These are phyloP conservation scores for Xiphophorus hellerii DNA, from an alignment of 2,113 vertebrate species.

Conservation along the genomic window DNA sequence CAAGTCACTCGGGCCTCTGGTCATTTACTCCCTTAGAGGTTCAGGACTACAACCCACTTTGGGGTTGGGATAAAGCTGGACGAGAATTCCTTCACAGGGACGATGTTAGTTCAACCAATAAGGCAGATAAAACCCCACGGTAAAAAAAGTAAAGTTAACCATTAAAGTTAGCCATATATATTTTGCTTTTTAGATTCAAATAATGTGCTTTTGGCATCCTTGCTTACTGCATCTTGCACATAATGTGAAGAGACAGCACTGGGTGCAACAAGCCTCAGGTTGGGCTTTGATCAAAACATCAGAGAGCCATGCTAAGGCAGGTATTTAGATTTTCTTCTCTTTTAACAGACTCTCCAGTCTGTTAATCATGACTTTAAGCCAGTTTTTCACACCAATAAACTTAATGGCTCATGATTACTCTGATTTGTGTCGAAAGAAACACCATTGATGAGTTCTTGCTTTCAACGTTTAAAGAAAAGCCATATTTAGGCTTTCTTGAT, in stretches of 20 bases:
- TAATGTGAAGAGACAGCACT: not conserved
- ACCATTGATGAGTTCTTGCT: too few relatives aligned
- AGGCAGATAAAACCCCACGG: too few relatives aligned
- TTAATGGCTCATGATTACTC: too few relatives aligned
- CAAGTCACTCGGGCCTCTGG: slow-evolving; percentile 66
- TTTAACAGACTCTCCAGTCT: not conserved
- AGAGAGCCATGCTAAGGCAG: not conserved
- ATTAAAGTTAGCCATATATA: not conserved
- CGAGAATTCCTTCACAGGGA: slow-evolving; percentile 9
- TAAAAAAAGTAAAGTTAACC: too few relatives aligned
- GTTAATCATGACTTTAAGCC: too few relatives aligned
- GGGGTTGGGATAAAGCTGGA: slow-evolving; percentile 50
- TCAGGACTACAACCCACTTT: slow-evolving; percentile 68
- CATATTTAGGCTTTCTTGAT: too few relatives aligned
- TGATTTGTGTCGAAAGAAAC: too few relatives aligned
- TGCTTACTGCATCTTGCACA: not conserved
- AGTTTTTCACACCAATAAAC: too few relatives aligned
- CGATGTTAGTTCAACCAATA: too few relatives aligned
- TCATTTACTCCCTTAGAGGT: slow-evolving; percentile 72
- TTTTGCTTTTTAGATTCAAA: not conserved
- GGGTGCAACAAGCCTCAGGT: not conserved
- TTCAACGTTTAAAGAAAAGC: too few relatives aligned
- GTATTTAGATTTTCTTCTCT: not conserved
- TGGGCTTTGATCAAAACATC: slow-evolving; percentile 1
- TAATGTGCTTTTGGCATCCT: not conserved